Evolutionary conservation across 2,113 vertebrate genomes (phyloP).

Genomic region (Loxodonta africana): DNA sequence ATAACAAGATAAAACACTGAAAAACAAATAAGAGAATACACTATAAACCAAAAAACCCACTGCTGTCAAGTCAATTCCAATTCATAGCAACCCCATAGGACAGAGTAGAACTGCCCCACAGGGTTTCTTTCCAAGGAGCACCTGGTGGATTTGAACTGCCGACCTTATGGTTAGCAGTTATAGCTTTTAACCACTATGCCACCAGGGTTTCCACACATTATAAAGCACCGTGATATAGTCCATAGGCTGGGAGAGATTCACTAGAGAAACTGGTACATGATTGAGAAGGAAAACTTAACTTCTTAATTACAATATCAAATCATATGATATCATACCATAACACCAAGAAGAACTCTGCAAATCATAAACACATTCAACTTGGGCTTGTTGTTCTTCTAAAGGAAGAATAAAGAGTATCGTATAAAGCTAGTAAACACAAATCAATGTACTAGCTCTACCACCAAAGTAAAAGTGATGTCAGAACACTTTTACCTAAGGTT

Average conservation of each 20-base stretch:
- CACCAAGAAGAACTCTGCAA: slow-evolving; percentile 20
- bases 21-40: background rate
- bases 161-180: too few relatives aligned
- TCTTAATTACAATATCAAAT: background rate
- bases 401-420: background rate
- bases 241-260: background rate
- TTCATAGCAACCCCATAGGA: too few relatives aligned
- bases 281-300: background rate
- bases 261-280: background rate
- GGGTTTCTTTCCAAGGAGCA: too few relatives aligned
- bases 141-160: too few relatives aligned
- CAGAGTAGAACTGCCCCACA: too few relatives aligned
- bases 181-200: too few relatives aligned
- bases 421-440: slow-evolving; percentile 43
- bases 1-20: slow-evolving; percentile 28
- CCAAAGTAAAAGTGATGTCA: slow-evolving; percentile 48
- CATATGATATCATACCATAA: background rate
- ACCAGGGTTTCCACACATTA: background rate
- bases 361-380: background rate
- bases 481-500: slow-evolving; percentile 65
- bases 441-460: background rate
- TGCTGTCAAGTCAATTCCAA: too few relatives aligned
- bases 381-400: slow-evolving; percentile 53
- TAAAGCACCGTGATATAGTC: background rate
- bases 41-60: background rate